These are phyloP conservation scores for Pristionchus maxplancki DNA, from an alignment of 2,888 invertebrate species.

Conservation along the genomic window DNA sequence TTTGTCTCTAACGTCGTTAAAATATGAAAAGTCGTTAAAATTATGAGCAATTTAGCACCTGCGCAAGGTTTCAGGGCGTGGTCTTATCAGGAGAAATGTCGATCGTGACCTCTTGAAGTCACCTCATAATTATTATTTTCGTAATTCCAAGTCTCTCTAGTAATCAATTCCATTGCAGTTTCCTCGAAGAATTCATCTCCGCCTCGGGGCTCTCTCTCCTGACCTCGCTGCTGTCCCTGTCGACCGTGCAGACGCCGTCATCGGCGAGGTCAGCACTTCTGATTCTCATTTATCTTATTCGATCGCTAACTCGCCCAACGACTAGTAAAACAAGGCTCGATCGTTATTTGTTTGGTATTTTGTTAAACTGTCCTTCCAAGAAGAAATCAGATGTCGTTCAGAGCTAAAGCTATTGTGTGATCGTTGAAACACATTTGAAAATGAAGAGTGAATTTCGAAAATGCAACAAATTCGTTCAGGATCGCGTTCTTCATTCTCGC, in stretches of 20 bases:
- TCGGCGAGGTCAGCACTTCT: conserved; percentile 18
- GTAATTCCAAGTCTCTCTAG: too few species aligned
- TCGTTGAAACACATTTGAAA: neutral
- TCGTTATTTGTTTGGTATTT: too few species aligned
- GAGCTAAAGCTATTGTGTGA: neutral
- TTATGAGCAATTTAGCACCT: neutral
- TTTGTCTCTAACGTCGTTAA: neutral
- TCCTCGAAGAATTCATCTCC: conserved; percentile 67
- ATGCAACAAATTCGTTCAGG: neutral
- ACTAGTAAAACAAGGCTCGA: too few species aligned
- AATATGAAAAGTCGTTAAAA: neutral
- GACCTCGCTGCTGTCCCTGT: conserved; percentile 60
- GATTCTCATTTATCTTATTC: too few species aligned
- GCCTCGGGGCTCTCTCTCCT: conserved; percentile 65
- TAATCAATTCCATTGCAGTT: too few species aligned
- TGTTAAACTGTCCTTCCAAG: too few species aligned
- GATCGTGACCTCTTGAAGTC: too few species aligned
- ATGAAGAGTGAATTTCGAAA: neutral
- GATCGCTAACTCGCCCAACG: too few species aligned
- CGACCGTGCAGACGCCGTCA: neutral
- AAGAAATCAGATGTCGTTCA: neutral
- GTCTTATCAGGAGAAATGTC: neutral
- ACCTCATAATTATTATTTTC: too few species aligned
- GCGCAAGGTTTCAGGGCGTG: neutral
- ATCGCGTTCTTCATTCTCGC: conserved; percentile 68